Evolutionary conservation across 2,888 invertebrate species (phyloP).

Genomic region (Torymus aiolomorphi): DNA sequence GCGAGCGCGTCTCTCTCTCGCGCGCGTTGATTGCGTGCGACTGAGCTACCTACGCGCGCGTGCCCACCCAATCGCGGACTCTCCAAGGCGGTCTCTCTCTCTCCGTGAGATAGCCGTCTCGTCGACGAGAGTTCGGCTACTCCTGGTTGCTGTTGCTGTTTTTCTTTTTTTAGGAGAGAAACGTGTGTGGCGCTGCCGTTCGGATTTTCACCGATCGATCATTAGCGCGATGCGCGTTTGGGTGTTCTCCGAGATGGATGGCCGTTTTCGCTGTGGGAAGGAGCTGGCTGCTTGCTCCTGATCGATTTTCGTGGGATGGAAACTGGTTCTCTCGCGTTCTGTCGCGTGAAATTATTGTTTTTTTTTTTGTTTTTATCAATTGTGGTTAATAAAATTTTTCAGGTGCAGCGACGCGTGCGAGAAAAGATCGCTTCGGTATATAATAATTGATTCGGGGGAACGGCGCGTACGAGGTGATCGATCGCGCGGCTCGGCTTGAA

Average conservation of each 20-base stretch:
- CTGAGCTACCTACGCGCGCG: constrained; percentile 50
- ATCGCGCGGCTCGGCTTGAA: constrained; percentile 1
- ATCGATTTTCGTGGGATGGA: too few species aligned
- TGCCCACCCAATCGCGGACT: constrained; percentile 45
- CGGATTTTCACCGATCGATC: constrained; percentile 49
- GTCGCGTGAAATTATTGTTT: too few species aligned
- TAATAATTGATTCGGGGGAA: too few species aligned
- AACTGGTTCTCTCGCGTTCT: too few species aligned
- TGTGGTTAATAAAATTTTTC: too few species aligned
- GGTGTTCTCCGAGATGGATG: background rate
- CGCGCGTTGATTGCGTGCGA: constrained; percentile 4
- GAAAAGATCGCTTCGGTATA: too few species aligned
- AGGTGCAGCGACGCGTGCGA: too few species aligned
- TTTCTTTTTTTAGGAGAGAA: background rate
- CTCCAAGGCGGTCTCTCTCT: constrained; percentile 40
- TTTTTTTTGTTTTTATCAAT: background rate
- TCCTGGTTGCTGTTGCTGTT: background rate
- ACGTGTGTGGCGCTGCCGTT: constrained; percentile 9
- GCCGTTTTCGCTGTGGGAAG: too few species aligned
- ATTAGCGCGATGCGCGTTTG: constrained; percentile 35
- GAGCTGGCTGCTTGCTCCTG: too few species aligned
- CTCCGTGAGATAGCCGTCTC: background rate
- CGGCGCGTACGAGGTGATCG: constrained; percentile 17
- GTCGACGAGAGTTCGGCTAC: background rate
- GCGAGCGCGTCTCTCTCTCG: background rate